Evolutionary conservation across 2,797 vertebrate genomes (phyloP).

Genomic region (Xenentodon cancila): DNA sequence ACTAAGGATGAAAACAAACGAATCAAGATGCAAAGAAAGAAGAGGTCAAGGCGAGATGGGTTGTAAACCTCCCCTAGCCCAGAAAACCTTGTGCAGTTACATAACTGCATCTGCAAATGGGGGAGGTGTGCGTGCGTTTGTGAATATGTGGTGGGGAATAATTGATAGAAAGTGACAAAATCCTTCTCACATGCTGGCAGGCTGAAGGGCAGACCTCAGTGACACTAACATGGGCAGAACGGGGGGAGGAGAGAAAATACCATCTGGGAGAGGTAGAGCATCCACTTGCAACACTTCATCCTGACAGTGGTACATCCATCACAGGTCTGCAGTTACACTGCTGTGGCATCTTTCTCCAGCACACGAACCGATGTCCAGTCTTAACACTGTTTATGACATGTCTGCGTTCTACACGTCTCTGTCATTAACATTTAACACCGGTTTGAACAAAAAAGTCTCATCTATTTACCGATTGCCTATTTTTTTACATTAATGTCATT

Average conservation of each 20-base stretch:
- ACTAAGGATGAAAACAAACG: slow-evolving; percentile 16
- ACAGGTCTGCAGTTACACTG: slow-evolving; percentile 25
- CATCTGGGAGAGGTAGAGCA: slow-evolving; percentile 37
- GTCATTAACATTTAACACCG: no score
- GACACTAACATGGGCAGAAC: slow-evolving; percentile 58
- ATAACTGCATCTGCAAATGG: slow-evolving; percentile 68
- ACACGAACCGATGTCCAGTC: slow-evolving; percentile 6
- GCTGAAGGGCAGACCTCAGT: slow-evolving; percentile 67
- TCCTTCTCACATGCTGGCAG: slow-evolving; percentile 57
- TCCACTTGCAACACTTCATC: slow-evolving; percentile 24
- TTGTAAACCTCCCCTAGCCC: slow-evolving; percentile 59
- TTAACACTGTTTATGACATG: slow-evolving; percentile 10
- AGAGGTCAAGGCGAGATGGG: slow-evolving; percentile 19
- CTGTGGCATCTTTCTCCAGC: slow-evolving; percentile 8
- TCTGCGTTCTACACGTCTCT: background rate
- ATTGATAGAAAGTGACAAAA: slow-evolving; percentile 77
- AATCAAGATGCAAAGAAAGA: slow-evolving; percentile 15
- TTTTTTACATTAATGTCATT: no score
- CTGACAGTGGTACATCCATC: slow-evolving; percentile 46
- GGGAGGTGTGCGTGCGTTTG: slow-evolving; percentile 25
- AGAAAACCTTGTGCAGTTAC: slow-evolving; percentile 71
- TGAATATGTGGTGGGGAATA: slow-evolving; percentile 36
- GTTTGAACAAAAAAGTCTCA: no score
- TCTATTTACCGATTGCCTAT: no score
- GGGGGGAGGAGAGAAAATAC: slow-evolving; percentile 28